Conservation (phyloP, 2,797 vertebrate genomes). For the Babyrousa celebensis region DNA sequence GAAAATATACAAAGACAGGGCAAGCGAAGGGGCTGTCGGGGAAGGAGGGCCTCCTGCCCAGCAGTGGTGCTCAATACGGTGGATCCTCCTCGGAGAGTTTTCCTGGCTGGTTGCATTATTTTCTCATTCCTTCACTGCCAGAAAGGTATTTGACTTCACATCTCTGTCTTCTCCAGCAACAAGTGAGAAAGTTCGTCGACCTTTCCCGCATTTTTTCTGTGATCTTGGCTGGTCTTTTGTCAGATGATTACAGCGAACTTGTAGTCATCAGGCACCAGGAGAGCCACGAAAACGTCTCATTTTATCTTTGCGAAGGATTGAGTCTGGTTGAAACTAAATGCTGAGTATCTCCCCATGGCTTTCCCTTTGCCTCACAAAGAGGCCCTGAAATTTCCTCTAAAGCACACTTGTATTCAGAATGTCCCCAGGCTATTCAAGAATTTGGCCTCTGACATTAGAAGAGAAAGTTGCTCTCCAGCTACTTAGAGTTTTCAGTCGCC, state of each 20-base stretch:
- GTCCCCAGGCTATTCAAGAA: conserved; percentile 69
- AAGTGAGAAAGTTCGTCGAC: conserved; percentile 51
- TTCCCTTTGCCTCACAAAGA: conserved; percentile 61
- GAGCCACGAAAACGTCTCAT: conserved; percentile 44
- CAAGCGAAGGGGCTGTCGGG: not conserved
- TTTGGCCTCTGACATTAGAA: conserved; percentile 75
- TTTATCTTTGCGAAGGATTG: conserved; percentile 77
- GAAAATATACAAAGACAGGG: not conserved
- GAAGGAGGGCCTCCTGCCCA: not conserved
- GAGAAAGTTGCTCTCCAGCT: conserved; percentile 56
- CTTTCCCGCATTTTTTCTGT: not conserved
- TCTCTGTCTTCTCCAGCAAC: conserved; percentile 24
- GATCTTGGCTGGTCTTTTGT: conserved; percentile 39
- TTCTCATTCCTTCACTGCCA: conserved; percentile 11
- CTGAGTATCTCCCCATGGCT: conserved; percentile 57
- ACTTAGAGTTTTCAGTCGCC: conserved; percentile 53
- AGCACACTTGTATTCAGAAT: conserved; percentile 69
- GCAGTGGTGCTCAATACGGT: rapidly evolving
- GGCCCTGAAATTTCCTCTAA: conserved; percentile 68
- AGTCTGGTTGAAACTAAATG: conserved; percentile 69
- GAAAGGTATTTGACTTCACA: conserved; percentile 47
- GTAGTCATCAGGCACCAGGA: not conserved
- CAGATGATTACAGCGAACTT: conserved; percentile 43
- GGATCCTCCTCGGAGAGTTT: not conserved
- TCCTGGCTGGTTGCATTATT: not conserved